Evolutionary conservation across 2,797 vertebrate genomes (phyloP).

Genomic region (Coregonus suidteri): DNA sequence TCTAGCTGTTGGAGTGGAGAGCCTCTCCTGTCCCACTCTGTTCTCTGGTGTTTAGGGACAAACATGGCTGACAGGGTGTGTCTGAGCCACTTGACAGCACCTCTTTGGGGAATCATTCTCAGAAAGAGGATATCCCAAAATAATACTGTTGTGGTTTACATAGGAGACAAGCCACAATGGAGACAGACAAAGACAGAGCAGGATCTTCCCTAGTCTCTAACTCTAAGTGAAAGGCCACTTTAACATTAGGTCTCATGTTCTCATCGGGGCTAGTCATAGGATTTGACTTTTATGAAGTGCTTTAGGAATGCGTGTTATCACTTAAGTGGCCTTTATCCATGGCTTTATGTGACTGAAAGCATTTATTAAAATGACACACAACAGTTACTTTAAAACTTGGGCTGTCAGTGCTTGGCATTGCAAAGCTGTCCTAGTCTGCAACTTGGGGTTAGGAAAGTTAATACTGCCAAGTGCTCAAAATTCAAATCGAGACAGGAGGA

Average conservation of each 20-base stretch:
- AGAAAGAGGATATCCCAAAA: slow-evolving; percentile 42
- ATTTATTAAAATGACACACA: slow-evolving; percentile 76
- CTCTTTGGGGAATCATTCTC: slow-evolving; percentile 35
- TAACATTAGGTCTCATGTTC: slow-evolving; percentile 14
- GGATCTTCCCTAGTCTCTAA: slow-evolving; percentile 16
- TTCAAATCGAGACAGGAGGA: slow-evolving; percentile 70
- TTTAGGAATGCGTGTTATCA: slow-evolving; percentile 52
- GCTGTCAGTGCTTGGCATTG: slow-evolving; percentile 69
- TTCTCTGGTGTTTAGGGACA: slow-evolving; percentile 41
- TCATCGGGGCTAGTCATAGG: slow-evolving; percentile 39
- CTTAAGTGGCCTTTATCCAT: slow-evolving; percentile 60
- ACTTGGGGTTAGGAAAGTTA: slow-evolving; percentile 70
- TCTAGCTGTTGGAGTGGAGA: not conserved
- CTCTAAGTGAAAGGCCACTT: slow-evolving; percentile 11
- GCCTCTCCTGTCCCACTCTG: not conserved
- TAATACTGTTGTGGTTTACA: slow-evolving; percentile 39
- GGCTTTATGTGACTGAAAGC: slow-evolving; percentile 70
- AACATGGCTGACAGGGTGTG: slow-evolving; percentile 49
- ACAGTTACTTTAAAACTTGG: slow-evolving; percentile 72
- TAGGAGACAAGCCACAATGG: slow-evolving; percentile 38
- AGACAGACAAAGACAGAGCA: slow-evolving; percentile 19
- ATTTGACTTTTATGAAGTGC: slow-evolving; percentile 67
- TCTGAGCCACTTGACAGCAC: slow-evolving; percentile 47
- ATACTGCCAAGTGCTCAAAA: slow-evolving; percentile 70
- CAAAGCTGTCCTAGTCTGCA: slow-evolving; percentile 54